A percentile compares a stretch with the other conserved stretches of the same genome.
phyloP scores from a whole-genome alignment of 2,797 vertebrate genomes.

The Acanthurus tractus region DNA sequence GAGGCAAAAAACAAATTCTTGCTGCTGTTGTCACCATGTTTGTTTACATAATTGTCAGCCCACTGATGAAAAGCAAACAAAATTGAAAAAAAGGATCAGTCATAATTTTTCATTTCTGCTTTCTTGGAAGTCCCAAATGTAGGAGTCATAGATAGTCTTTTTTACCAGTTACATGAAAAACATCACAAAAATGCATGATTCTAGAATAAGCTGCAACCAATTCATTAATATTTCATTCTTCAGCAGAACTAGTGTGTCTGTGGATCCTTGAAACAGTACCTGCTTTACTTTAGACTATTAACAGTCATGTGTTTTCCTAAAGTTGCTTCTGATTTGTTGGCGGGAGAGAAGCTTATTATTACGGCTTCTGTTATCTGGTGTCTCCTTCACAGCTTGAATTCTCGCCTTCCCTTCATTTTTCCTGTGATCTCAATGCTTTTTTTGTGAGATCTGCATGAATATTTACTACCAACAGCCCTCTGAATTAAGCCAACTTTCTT shows the following conservation, averaged over 20 bases:
- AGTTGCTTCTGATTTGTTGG: conserved; percentile 47
- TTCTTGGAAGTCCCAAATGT: conserved; percentile 23
- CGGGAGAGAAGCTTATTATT: conserved; percentile 41
- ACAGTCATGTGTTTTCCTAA: conserved; percentile 35
- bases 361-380: conserved; percentile 47
- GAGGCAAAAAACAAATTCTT: conserved; percentile 36
- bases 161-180: conserved; percentile 21
- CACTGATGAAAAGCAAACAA: conserved; percentile 45
- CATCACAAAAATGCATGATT: not conserved
- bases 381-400: conserved; percentile 52
- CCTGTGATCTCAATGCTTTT: conserved; percentile 51
- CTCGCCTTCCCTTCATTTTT: conserved; percentile 23
- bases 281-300: conserved; percentile 27
- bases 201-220: not conserved
- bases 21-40: conserved; percentile 35
- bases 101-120: conserved; percentile 18
- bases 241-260: not conserved
- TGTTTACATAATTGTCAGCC: conserved; percentile 44
- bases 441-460: conserved; percentile 58
- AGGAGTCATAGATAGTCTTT: not conserved
- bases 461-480: conserved; percentile 46
- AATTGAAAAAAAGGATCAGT: conserved; percentile 39
- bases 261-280: conserved; percentile 14
- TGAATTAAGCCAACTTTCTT: conserved; percentile 38
- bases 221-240: conserved; percentile 38